Conservation (phyloP, 2,113 vertebrate genomes). For the Myxocyprinus asiaticus region DNA sequence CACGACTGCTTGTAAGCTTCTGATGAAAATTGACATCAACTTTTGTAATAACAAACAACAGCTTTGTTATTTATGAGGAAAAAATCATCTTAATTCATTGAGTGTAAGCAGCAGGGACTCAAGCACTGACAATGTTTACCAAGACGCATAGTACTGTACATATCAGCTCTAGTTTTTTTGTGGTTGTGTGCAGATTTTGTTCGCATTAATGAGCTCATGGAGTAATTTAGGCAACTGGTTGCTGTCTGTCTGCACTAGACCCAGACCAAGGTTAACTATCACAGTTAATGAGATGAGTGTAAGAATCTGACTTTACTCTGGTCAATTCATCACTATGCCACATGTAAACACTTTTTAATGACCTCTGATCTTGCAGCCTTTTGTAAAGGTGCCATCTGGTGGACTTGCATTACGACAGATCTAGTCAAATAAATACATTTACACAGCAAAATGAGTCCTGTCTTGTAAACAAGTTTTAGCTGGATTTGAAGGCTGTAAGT, state of each 20-base stretch:
- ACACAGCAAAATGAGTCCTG: not conserved
- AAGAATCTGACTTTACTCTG: slow-evolving; percentile 38
- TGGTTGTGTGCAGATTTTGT: not conserved
- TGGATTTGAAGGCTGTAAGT: not conserved
- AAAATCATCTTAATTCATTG: slow-evolving; percentile 14
- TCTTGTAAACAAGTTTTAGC: slow-evolving; percentile 22
- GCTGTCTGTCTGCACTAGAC: slow-evolving; percentile 2
- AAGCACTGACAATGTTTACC: too few species aligned
- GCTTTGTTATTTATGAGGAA: slow-evolving; percentile 6
- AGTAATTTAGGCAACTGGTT: slow-evolving; percentile 24
- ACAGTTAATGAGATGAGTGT: slow-evolving; percentile 36
- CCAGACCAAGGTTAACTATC: slow-evolving; percentile 39
- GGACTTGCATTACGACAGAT: slow-evolving; percentile 28
- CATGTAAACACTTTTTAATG: slow-evolving; percentile 41
- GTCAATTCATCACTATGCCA: slow-evolving; percentile 9
- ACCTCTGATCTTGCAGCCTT: slow-evolving; percentile 35
- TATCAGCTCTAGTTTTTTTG: not conserved
- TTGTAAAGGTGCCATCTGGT: slow-evolving; percentile 47
- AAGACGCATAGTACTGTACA: not conserved
- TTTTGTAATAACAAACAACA: slow-evolving; percentile 8
- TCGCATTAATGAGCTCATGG: not conserved
- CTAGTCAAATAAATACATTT: slow-evolving; percentile 30
- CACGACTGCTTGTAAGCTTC: not conserved
- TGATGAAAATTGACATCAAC: slow-evolving; percentile 1
- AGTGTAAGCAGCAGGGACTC: not conserved